Conservation (phyloP, 2,113 vertebrate species). For the Dasyurus viverrinus region DNA sequence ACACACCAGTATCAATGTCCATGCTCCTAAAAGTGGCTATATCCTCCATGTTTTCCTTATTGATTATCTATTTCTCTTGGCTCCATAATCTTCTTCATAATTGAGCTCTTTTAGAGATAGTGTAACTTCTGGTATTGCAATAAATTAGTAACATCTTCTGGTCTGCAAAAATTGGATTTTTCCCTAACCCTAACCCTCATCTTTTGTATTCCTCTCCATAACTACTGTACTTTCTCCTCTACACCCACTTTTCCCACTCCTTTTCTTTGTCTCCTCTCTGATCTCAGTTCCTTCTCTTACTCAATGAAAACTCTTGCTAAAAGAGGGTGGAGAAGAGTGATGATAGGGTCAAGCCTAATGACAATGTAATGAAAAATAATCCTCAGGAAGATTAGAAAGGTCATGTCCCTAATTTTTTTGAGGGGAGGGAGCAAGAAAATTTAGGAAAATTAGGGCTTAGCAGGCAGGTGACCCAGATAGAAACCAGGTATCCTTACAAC, state of each 20-base stretch:
- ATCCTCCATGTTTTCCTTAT: not conserved
- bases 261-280: constrained; percentile 8
- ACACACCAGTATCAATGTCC: not conserved
- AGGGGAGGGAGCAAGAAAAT: not conserved
- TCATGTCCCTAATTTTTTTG: constrained; percentile 11
- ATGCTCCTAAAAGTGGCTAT: not conserved
- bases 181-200: not conserved
- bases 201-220: not conserved
- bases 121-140: not conserved
- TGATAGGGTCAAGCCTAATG: not conserved
- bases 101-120: not conserved
- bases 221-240: not conserved
- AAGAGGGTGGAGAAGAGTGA: not conserved
- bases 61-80: not conserved
- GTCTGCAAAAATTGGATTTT: not conserved
- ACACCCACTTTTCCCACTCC: not conserved
- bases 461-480: not conserved
- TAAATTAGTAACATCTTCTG: not conserved
- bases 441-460: not conserved
- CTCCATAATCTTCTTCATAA: not conserved
- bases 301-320: not conserved
- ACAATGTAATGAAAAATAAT: not conserved
- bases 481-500: not conserved
- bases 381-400: not conserved
- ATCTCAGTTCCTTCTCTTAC: constrained; percentile 19